Conservation (phyloP, 1,140 invertebrate genomes). For the Leptoteleia sp. region DNA sequence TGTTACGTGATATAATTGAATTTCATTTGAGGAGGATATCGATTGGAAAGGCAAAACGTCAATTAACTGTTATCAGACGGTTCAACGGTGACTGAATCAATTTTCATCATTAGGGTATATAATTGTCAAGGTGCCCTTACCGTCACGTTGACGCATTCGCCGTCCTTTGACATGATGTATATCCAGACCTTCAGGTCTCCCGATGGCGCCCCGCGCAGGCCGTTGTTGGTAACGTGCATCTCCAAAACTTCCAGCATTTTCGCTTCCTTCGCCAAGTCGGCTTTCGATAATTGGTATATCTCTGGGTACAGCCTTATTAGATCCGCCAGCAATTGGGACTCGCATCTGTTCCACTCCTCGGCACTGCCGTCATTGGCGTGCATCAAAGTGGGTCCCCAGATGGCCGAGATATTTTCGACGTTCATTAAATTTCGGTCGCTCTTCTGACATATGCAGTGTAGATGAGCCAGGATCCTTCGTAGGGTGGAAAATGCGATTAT, state of each 20-base stretch:
- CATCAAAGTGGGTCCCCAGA: constrained; percentile 92
- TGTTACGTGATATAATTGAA: constrained; percentile 11
- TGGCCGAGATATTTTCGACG: constrained; percentile 89
- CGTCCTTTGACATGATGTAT: constrained; percentile 83
- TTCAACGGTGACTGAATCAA: background rate
- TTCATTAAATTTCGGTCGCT: constrained; percentile 89
- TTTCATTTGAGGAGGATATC: constrained; percentile 7
- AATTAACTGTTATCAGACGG: constrained; percentile 1
- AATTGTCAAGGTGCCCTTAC: constrained; percentile 77
- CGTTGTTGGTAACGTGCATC: constrained; percentile 82
- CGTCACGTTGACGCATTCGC: constrained; percentile 84
- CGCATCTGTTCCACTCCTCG: constrained; percentile 84
- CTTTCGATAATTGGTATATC: constrained; percentile 83
- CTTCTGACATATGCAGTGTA: constrained; percentile 89
- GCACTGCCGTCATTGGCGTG: constrained; percentile 83
- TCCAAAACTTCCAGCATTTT: constrained; percentile 87
- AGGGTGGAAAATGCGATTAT: constrained; percentile 87
- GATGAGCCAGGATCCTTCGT: constrained; percentile 88
- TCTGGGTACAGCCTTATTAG: constrained; percentile 84
- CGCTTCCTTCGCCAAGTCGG: constrained; percentile 85
- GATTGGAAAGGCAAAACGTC: constrained; percentile 1
- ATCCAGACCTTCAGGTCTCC: constrained; percentile 92
- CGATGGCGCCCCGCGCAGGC: constrained; percentile 84
- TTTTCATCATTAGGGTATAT: background rate
- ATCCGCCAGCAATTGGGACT: constrained; percentile 86